phyloP scores from a whole-genome alignment of 2,113 vertebrate genomes.

The Anolis carolinensis region DNA sequence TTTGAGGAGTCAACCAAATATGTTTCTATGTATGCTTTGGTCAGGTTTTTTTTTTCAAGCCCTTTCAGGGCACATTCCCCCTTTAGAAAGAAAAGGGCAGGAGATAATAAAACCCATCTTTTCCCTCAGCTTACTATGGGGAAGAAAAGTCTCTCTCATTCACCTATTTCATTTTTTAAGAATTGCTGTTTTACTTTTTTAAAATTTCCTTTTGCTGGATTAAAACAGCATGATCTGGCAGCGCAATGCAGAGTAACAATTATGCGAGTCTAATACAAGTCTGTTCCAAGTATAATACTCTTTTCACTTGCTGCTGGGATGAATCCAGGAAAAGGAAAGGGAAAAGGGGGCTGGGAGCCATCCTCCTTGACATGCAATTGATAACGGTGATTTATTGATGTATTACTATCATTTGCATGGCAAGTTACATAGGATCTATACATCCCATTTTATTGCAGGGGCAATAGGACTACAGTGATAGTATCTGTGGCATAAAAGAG shows the following conservation, averaged over 20 bases:
- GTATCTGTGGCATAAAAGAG: background rate
- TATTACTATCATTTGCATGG: background rate
- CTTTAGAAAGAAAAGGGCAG: background rate
- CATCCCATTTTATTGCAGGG: background rate
- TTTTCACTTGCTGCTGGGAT: background rate
- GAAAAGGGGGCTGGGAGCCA: background rate
- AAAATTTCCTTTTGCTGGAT: background rate
- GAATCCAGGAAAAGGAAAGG: background rate
- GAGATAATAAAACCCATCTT: background rate
- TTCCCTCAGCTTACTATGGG: background rate
- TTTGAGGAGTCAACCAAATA: conserved; percentile 35
- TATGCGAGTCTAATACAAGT: background rate
- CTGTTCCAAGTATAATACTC: background rate
- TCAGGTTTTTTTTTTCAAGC: background rate
- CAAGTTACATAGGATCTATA: background rate
- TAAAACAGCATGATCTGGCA: background rate
- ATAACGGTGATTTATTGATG: background rate
- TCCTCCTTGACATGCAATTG: background rate
- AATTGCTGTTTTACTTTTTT: too few species aligned
- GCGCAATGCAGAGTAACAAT: background rate
- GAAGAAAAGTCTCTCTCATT: background rate
- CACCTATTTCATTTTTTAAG: background rate
- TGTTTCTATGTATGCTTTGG: background rate
- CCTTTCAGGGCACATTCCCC: background rate
- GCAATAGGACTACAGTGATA: background rate